phyloP scores from a whole-genome alignment of 1,140 invertebrate genomes.

The Diuraphis noxia region DNA sequence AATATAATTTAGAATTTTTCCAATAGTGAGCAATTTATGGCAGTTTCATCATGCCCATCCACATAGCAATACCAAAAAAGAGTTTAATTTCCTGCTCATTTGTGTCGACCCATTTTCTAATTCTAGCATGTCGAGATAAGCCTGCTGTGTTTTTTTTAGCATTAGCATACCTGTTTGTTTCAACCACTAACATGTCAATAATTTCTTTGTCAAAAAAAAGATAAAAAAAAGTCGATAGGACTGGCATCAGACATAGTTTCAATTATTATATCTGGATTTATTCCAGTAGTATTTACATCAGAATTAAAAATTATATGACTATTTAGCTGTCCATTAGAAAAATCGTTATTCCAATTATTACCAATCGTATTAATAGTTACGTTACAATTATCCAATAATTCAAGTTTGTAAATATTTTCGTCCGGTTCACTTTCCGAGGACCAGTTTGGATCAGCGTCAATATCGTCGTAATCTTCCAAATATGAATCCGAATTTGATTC shows the following conservation, averaged over 20 bases:
- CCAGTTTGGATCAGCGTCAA: conserved; percentile 9
- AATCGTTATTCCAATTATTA: conserved; percentile 16
- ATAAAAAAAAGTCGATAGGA: conserved; percentile 5
- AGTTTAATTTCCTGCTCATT: not conserved
- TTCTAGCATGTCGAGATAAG: conserved; percentile 16
- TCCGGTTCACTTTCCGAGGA: conserved; percentile 5
- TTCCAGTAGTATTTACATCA: not conserved
- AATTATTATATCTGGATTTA: conserved; percentile 13
- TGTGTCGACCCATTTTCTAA: conserved; percentile 9
- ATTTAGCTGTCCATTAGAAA: conserved; percentile 19
- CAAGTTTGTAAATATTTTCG: not conserved
- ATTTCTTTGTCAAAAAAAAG: conserved; percentile 19
- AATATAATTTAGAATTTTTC: conserved; percentile 29
- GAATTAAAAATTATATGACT: conserved; percentile 20
- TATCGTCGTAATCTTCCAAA: conserved; percentile 4
- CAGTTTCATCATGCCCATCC: conserved; percentile 50
- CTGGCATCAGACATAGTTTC: conserved; percentile 8
- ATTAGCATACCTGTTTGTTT: conserved; percentile 15
- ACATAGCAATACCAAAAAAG: conserved; percentile 53
- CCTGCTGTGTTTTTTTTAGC: not conserved
- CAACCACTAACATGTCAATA: conserved; percentile 22
- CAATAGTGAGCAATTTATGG: conserved; percentile 47
- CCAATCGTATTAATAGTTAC: conserved; percentile 6
- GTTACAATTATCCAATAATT: not conserved
- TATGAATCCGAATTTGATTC: not conserved